Percentiles rank a stretch among this genome's conserved stretches.
Evolutionary conservation across 92 coral and sea anemone species (phyloP).

Genomic region (Heliopora coerulea): DNA sequence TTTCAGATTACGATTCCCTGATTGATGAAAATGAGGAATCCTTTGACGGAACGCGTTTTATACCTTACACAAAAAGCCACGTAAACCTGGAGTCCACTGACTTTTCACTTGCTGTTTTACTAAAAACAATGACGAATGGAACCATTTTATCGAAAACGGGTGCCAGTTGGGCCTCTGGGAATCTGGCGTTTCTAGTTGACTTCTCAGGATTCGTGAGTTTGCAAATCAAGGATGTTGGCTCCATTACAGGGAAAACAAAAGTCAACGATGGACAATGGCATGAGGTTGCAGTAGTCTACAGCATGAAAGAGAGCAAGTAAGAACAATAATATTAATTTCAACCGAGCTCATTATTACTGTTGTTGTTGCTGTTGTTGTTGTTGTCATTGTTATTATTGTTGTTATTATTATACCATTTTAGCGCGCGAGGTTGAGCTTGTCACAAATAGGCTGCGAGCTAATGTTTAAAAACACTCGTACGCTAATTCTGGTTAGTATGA

Average conservation of each 20-base stretch:
- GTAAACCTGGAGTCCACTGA: slow-evolving; percentile 14
- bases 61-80: slow-evolving; percentile 18
- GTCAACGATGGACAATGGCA: slow-evolving; percentile 32
- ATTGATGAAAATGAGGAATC: slow-evolving; percentile 15
- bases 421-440: no score
- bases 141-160: slow-evolving; percentile 23
- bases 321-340: background rate
- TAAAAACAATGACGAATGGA: slow-evolving; percentile 10
- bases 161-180: slow-evolving; percentile 6
- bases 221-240: slow-evolving; percentile 8
- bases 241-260: slow-evolving; percentile 8
- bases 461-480: no score
- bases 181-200: slow-evolving; percentile 2
- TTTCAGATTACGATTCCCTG: slow-evolving; percentile 16
- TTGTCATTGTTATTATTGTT: no score
- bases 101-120: slow-evolving; percentile 14
- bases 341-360: no score
- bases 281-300: slow-evolving; percentile 8
- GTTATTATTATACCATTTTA: no score
- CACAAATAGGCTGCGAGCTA: no score
- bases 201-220: background rate
- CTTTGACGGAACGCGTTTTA: slow-evolving; percentile 9
- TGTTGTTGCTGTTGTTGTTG: no score
- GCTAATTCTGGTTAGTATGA: no score
- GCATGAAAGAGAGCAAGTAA: slow-evolving; percentile 2